Base-by-base conservation (phyloP, 30 jellyfish, hydroid and myxozoan genomes). In the Turritopsis dohrnii region DNA sequence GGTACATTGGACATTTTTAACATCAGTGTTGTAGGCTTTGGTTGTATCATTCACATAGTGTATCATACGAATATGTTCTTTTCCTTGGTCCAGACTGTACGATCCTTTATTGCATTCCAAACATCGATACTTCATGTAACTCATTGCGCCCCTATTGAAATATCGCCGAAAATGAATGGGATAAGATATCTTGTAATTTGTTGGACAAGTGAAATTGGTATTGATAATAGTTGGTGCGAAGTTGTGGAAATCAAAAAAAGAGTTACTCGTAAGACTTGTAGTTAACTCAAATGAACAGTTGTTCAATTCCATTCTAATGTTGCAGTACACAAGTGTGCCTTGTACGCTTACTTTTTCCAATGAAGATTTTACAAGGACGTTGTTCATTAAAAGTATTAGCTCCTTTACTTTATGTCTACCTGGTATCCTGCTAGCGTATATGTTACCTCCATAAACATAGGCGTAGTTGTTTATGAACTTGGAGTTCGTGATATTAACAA, bases 1-100 rank as follows among this genome's bases (percentile, higher is more conserved):
- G 8, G 29, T 20, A 29, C 90, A 84, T 3, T 54, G 24, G 71
- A 80, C 16, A 41, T 84, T 84, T 22, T 21, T 8, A 13, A 53
- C 24, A 17, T 84, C 13, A 18, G 65, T 41, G 52, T 74, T 52
- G n/a, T n/a, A n/a, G 13, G 13, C 60, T 5, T 41, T 41, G 5
- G 5, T 13, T 13, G 60, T 41, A n/a, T n/a, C n/a, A n/a, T n/a
- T n/a, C n/a, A n/a, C n/a, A 41, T n/a, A n/a, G 60, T 13, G 9
- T 13, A 13, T 41, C 60, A 13, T 41, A 3, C 13, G 60, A 13
- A 41, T 31, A 4, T 73, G 79, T 73, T 73, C 17, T n/a, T 29
- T 75, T 84, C 77, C 79, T 74, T 73, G n/a, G 19, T 7, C n/a
- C 69, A 41, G 81, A 41, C 60, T 41, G 60, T 41, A 41, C 60